Evolutionary conservation across 2,113 vertebrate genomes (phyloP).

Genomic region (Psammodynastes pulverulentus): DNA sequence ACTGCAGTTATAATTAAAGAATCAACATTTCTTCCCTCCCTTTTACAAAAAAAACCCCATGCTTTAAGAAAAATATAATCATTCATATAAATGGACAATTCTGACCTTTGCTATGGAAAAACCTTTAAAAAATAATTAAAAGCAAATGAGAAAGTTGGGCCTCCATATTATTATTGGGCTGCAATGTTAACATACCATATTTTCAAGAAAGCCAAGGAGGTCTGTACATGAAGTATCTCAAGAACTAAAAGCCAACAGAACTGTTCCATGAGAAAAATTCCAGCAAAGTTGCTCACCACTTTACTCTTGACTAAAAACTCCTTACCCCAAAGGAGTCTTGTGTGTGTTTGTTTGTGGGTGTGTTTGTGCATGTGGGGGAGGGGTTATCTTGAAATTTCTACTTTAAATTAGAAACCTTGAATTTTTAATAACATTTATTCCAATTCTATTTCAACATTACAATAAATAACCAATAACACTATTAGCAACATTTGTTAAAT

Average conservation of each 20-base stretch:
- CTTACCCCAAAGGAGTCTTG: neutral
- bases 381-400: neutral
- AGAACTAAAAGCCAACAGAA: neutral
- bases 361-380: neutral
- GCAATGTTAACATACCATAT: neutral
- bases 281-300: neutral
- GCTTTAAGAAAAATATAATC: constrained; percentile 18
- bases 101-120: neutral
- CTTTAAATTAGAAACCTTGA: neutral
- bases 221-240: neutral
- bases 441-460: neutral
- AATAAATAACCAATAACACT: neutral
- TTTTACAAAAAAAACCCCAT: neutral
- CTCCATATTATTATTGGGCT: neutral
- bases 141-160: neutral
- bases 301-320: neutral
- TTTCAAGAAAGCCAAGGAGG: neutral
- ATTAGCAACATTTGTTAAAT: neutral
- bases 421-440: neutral
- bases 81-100: neutral
- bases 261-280: neutral
- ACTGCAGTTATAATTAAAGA: neutral
- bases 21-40: neutral
- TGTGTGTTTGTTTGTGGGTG: neutral
- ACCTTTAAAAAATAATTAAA: neutral